A percentile compares a stretch with the other conserved stretches of the same genome.
Evolutionary conservation across 1,140 invertebrate species (phyloP).

Genomic region (Drosophila lini): DNA sequence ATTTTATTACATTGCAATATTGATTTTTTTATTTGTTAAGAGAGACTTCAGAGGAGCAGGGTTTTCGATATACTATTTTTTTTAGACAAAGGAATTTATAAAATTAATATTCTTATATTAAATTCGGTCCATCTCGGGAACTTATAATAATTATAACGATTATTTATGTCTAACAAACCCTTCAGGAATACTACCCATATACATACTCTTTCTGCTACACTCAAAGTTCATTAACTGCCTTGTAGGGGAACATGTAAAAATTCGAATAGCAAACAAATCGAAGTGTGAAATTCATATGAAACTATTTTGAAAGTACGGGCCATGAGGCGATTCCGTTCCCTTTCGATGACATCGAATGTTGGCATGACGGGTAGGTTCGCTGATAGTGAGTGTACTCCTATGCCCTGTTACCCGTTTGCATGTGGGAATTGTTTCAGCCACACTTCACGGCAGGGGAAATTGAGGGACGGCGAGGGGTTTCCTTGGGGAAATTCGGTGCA

Average conservation of each 20-base stretch:
- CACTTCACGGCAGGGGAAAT: background rate
- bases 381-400: background rate
- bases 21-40: background rate
- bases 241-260: slow-evolving; percentile 31
- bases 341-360: slow-evolving; percentile 14
- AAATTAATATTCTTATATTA: background rate
- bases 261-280: slow-evolving; percentile 23
- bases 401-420: background rate
- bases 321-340: slow-evolving; percentile 10
- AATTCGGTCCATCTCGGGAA: no score
- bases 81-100: background rate
- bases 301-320: slow-evolving; percentile 18
- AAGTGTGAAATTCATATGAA: slow-evolving; percentile 39
- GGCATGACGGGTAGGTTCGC: background rate
- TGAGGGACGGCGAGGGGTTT: background rate
- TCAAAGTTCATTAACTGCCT: slow-evolving; percentile 37
- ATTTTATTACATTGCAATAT: background rate
- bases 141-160: no score
- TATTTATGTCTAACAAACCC: no score
- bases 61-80: background rate
- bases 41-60: background rate
- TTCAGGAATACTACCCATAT: background rate
- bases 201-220: background rate
- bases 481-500: slow-evolving; percentile 14
- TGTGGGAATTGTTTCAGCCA: background rate